A percentile compares a stretch with the other conserved stretches of the same genome.
Evolutionary conservation across 2,113 vertebrate genomes (phyloP).

Genomic region (Perca fluviatilis): DNA sequence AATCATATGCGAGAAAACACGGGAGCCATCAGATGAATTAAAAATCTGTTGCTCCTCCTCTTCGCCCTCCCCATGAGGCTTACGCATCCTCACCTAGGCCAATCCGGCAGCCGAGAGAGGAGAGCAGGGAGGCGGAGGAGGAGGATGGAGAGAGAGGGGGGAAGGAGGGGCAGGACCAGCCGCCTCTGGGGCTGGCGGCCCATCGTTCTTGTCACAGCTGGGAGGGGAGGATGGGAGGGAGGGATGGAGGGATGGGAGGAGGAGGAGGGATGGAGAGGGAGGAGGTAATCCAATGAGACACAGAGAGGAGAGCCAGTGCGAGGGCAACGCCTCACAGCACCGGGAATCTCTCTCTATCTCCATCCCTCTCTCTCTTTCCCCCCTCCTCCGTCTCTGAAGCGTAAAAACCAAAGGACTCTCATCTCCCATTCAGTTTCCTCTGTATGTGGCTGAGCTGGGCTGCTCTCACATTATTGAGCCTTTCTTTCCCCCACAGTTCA

Average conservation of each 20-base stretch:
- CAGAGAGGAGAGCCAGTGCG: conserved; percentile 73
- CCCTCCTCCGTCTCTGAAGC: conserved; percentile 62
- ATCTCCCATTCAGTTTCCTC: conserved; percentile 63
- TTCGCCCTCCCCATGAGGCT: conserved; percentile 25
- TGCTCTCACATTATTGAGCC: conserved; percentile 20
- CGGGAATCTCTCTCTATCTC: conserved; percentile 70
- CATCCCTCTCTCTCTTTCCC: conserved; percentile 51
- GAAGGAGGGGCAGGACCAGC: conserved; percentile 71
- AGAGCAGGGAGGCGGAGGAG: neutral
- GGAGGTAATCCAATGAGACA: conserved; percentile 83
- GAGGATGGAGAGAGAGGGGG: neutral
- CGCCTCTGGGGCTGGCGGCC: conserved; percentile 70
- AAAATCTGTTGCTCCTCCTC: conserved; percentile 71
- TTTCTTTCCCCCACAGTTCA: neutral
- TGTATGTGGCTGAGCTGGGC: conserved; percentile 29
- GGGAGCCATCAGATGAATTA: conserved; percentile 81
- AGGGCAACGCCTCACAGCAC: conserved; percentile 82
- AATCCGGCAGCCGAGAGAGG: conserved; percentile 57
- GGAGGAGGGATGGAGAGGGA: conserved; percentile 52
- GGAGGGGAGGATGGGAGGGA: conserved; percentile 68
- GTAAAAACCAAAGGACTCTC: conserved; percentile 71
- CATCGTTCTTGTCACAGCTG: conserved; percentile 81
- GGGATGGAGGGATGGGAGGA: conserved; percentile 40
- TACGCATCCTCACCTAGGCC: conserved; percentile 67
- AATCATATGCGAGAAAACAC: conserved; percentile 66